Conservation (phyloP, 2,888 invertebrate species). For the Polymixis flavicincta region DNA sequence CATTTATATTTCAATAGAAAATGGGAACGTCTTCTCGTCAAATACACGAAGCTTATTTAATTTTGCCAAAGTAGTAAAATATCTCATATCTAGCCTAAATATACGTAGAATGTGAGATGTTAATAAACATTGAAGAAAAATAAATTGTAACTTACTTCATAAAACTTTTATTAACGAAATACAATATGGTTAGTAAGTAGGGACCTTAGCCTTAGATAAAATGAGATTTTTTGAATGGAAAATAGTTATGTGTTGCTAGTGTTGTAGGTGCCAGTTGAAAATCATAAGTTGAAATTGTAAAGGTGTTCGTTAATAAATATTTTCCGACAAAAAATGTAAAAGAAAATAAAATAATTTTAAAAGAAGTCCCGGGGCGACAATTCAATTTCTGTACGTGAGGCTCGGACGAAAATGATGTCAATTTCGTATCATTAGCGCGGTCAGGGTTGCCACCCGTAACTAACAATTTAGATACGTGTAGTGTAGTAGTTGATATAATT, state of each 20-base stretch:
- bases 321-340: constrained; percentile 24
- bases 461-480: constrained; percentile 13
- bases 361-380: constrained; percentile 67
- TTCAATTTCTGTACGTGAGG: constrained; percentile 71
- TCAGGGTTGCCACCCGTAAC: constrained; percentile 52
- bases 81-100: not conserved
- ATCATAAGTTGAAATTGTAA: not conserved
- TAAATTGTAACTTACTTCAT: not conserved
- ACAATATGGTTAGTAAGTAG: not conserved
- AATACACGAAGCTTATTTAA: not conserved
- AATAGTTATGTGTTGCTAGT: not conserved
- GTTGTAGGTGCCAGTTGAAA: not conserved
- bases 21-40: not conserved
- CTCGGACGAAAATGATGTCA: constrained; percentile 76
- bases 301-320: constrained; percentile 30
- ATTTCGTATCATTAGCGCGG: constrained; percentile 77
- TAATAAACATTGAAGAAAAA: not conserved
- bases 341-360: constrained; percentile 57
- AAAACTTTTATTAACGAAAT: not conserved
- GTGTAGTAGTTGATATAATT: not conserved
- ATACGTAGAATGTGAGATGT: not conserved
- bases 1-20: constrained; percentile 1
- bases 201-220: not conserved
- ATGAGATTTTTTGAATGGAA: not conserved
- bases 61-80: not conserved